These are phyloP conservation scores for Lasioglossum malachurum DNA, from an alignment of 2,888 invertebrate species.

Conservation along the genomic window DNA sequence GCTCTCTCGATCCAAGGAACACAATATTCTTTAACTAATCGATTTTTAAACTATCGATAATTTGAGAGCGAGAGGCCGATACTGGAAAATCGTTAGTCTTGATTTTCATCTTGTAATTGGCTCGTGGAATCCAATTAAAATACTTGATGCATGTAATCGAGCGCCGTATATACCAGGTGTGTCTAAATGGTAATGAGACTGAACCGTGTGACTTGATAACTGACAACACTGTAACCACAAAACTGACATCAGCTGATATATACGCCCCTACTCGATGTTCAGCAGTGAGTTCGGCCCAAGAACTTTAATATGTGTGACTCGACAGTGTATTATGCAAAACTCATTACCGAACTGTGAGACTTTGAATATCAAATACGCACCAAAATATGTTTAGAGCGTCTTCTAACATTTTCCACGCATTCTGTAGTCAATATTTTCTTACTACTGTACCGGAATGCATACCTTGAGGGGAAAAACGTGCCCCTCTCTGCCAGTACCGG, in stretches of 20 bases:
- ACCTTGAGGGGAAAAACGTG: no score
- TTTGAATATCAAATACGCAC: no score
- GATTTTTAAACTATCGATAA: not conserved
- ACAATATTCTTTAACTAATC: no score
- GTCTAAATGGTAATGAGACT: conserved; percentile 68
- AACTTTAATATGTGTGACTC: not conserved
- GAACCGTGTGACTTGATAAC: conserved; percentile 1
- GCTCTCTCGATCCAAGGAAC: no score
- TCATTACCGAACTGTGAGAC: no score
- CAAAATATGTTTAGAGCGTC: no score
- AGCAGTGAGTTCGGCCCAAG: not conserved
- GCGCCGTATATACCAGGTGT: conserved; percentile 66
- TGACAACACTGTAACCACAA: not conserved
- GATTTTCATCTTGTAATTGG: conserved; percentile 13
- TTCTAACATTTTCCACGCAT: no score
- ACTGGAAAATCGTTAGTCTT: not conserved
- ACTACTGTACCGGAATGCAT: no score
- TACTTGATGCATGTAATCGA: conserved; percentile 1
- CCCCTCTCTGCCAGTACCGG: no score
- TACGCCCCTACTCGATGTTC: not conserved
- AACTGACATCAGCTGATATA: not conserved
- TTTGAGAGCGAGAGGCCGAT: not conserved
- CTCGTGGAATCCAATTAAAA: not conserved
- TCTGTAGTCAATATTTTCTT: no score
- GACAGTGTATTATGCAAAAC: not conserved